Conservation (phyloP, 92 coral and sea anemone species). For the Blastomussa wellsi region DNA sequence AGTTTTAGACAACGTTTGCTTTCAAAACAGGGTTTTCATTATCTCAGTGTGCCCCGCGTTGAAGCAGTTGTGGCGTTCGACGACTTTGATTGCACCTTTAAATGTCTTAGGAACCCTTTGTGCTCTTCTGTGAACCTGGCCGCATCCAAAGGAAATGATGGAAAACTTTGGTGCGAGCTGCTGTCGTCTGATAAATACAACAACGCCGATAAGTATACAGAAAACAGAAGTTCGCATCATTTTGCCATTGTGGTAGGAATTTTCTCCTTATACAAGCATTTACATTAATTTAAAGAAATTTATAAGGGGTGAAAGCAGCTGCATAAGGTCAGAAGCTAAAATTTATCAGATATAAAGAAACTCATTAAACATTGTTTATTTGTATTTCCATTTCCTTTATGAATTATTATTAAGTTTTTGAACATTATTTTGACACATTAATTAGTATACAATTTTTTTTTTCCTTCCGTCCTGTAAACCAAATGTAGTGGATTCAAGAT, state of each 20-base stretch:
- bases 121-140: slow-evolving; percentile 8
- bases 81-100: neutral
- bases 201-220: neutral
- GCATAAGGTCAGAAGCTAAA: too few relatives aligned
- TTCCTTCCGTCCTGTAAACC: too few relatives aligned
- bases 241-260: neutral
- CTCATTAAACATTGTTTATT: too few relatives aligned
- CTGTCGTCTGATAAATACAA: neutral
- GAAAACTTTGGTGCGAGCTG: slow-evolving; percentile 6
- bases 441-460: too few relatives aligned
- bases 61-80: neutral
- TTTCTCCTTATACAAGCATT: too few relatives aligned
- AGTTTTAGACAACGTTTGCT: neutral
- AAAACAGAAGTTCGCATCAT: neutral
- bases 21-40: neutral
- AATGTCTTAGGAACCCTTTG: neutral
- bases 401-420: too few relatives aligned
- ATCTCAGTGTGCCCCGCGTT: neutral
- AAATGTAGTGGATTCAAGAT: too few relatives aligned
- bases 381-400: too few relatives aligned
- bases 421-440: too few relatives aligned
- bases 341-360: too few relatives aligned
- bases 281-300: too few relatives aligned
- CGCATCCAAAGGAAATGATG: neutral
- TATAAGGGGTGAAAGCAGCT: too few relatives aligned